Base-by-base conservation (phyloP, 2,888 invertebrate genomes). In the Leptura quadrifasciata region DNA sequence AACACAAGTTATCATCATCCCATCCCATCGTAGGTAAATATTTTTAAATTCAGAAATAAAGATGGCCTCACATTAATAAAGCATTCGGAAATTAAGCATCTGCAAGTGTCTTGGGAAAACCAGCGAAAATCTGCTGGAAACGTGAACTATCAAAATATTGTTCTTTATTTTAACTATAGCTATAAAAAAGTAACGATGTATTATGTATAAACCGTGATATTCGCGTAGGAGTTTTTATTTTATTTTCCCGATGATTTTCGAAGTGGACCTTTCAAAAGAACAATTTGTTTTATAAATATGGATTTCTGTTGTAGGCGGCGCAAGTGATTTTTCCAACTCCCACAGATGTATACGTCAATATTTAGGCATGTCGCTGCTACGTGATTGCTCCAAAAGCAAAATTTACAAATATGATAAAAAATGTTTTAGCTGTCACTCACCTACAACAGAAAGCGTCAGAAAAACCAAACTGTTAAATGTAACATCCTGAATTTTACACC, bases 31-130 rank as follows among this genome's bases (percentile, higher is more conserved):
- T 39, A 10, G 8, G 63, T 39, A 63, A 63, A 63, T 63, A 35
- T 63, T 63, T 31, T 63, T 63, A 35, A 17, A 63, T 63, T 31
- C 8, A n/a, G 17, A 61, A 61, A 61, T 61, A 60, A 61, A 61
- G n/a, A 61, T 61, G 61, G 61, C n/a, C 35, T 31, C 63, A 3
- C 24, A 69, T 79, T 72, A 47, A 58, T 35, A 77, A 74, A 58
- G 78, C 80, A 74, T 78, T 80, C 9, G 61, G 3, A 60, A 60
- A 60, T 5, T 31, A 61, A 15, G 20, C 17, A 20, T 24, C 17
- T 61, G 24, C 31, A 63, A 63, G 31, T 35, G 9, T 5, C 17
- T n/a, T 47, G 15, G 0, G 47, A n/a, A n/a, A n/a, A 47, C 47
- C 2, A n/a, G 3, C 10, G 15, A 35, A 24, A 24, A 24, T 5